Conservation (phyloP, 1,140 invertebrate species). For the Nymphalis io region DNA sequence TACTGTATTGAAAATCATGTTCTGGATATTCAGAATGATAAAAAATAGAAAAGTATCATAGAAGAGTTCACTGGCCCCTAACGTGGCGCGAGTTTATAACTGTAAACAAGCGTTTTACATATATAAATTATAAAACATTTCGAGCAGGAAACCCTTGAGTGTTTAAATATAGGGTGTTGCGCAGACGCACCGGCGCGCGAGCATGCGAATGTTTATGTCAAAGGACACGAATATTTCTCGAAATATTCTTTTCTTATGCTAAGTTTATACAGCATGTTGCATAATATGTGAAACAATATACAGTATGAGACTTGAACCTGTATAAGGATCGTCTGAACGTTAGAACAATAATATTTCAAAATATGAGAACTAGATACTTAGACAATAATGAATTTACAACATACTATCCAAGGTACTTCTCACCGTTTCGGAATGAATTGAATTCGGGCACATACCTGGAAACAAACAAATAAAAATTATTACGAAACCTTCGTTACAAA, state of each 20-base stretch:
- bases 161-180: slow-evolving; percentile 68
- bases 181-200: slow-evolving; percentile 58
- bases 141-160: slow-evolving; percentile 73
- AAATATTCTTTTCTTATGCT: slow-evolving; percentile 5
- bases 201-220: slow-evolving; percentile 58
- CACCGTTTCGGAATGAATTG: slow-evolving; percentile 15
- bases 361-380: slow-evolving; percentile 20
- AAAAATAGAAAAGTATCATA: slow-evolving; percentile 49
- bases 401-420: slow-evolving; percentile 28
- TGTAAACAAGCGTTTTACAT: slow-evolving; percentile 66
- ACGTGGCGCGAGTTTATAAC: slow-evolving; percentile 54
- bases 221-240: slow-evolving; percentile 44
- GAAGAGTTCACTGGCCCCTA: slow-evolving; percentile 56
- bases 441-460: slow-evolving; percentile 34
- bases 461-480: slow-evolving; percentile 27
- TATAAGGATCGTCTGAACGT: background rate
- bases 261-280: background rate
- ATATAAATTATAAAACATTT: slow-evolving; percentile 73
- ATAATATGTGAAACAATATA: background rate
- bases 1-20: slow-evolving; percentile 14
- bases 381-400: slow-evolving; percentile 22
- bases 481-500: background rate
- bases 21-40: slow-evolving; percentile 26
- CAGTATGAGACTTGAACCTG: no score
- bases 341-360: slow-evolving; percentile 14